These are phyloP conservation scores for Melanchra persicariae DNA, from an alignment of 2,888 invertebrate genomes.

Conservation along the genomic window DNA sequence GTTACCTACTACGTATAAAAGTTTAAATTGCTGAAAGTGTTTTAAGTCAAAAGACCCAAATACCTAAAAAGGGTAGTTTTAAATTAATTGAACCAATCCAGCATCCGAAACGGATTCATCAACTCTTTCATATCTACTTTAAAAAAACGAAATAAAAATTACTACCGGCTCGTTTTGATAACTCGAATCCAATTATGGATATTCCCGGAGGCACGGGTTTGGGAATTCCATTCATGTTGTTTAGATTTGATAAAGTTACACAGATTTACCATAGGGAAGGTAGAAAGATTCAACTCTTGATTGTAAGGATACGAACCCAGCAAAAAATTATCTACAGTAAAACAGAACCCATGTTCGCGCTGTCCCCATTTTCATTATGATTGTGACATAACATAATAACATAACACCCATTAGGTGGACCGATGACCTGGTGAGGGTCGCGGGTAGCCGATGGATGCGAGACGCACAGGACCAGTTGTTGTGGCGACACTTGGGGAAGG, in stretches of 20 bases:
- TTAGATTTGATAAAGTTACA: slow-evolving; percentile 1
- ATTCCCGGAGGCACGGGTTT: not conserved
- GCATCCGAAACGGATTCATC: not conserved
- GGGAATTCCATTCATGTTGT: not conserved
- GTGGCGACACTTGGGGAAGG: no score
- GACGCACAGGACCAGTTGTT: no score
- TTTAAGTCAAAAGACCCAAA: not conserved
- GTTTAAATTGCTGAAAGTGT: not conserved
- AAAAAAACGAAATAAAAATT: not conserved
- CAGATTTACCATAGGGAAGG: no score
- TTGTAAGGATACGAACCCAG: not conserved
- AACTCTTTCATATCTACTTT: not conserved
- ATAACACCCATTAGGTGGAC: no score
- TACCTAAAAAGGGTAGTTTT: not conserved
- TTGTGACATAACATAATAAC: no score
- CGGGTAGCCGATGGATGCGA: no score
- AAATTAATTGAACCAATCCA: slow-evolving; percentile 13
- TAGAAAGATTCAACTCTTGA: not conserved
- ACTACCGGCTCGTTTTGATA: not conserved
- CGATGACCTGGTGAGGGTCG: no score
- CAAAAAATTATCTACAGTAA: no score
- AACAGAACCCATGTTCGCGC: no score
- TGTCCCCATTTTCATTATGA: no score
- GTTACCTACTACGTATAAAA: no score
- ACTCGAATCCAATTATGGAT: slow-evolving; percentile 10